Base-by-base conservation (phyloP, 2,797 vertebrate species). In the Eleutherodactylus coqui region DNA sequence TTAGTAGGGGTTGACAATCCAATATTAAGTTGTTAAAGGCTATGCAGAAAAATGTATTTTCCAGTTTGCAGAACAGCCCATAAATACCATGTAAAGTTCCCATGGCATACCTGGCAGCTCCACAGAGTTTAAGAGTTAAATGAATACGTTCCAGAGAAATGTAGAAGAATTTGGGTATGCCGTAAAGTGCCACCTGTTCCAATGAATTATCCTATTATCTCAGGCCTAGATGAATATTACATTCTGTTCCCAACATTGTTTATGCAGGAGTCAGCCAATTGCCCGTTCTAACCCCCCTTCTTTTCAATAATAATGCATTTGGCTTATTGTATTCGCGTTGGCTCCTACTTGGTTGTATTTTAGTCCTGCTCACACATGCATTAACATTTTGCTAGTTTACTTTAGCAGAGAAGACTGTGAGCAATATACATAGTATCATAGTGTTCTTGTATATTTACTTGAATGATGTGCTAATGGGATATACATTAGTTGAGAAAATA, bases 201-300 rank as follows among this genome's bases (percentile, higher is more conserved):
- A 53, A 69, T 75, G 67, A 85, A 85, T 75, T 79, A 60, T 72
- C 41, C 41, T 75, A 85, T 85, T 79, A 72, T 80, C 64, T 60
- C 53, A 55, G 53, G 27, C 77, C 78, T 41, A 79, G 62, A 85
- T 85, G 29, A 75, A 75, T 85, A 80, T 80, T 80, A 85, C 84
- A 85, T 85, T 85, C 84, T 85, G 84, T 85, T 85, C 77, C 77
- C 84, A 64, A 80, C 38, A 49, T 17, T 85, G 69, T 85, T 85
- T 85, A 47, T 85, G 43, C 11, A 38, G 70, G 76, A 38, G 27
- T 69, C 36, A 72, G 49, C 64, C 64, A 79, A 19, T n/a, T 85
- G 47, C 49, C 62, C n/a, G 55, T 19, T 47, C 49, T 79, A 79
- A 79, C 76, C 64, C 53, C 72, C 29, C n/a, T n/a, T 36, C 16